Base-by-base conservation (phyloP, 2,888 invertebrate genomes). In the Gisinianus flammeolus region DNA sequence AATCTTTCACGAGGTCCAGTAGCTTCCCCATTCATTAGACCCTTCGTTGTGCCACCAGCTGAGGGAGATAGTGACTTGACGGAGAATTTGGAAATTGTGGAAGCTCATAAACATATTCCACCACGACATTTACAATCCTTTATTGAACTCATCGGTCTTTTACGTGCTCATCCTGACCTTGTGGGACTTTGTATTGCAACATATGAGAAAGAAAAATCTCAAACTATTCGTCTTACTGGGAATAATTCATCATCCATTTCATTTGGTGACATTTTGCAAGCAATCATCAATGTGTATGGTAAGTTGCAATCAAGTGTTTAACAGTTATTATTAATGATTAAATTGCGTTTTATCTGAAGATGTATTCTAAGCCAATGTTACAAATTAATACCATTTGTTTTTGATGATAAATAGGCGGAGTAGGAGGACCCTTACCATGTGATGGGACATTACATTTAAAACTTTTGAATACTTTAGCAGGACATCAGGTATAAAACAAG, bases 281-380 rank as follows among this genome's bases (percentile, higher is more conserved):
- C 81, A 22, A 72, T 83, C 19, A 78, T 84, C n/a, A 83, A 84
- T 75, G 66, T 84, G 56, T 84, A 83, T 71, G 84, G 84, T 83
- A 26, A 68, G 70, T 64, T 70, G 35, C 6, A 8, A 8, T 35
- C n/a, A n/a, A n/a, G n/a, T n/a, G n/a, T n/a, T n/a, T n/a, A n/a
- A n/a, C n/a, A n/a, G n/a, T n/a, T n/a, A n/a, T n/a, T n/a, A n/a
- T n/a, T n/a, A n/a, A n/a, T n/a, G 10, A 56, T n/a, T 56, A 56
- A 19, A 26, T 8, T 62, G 2, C 26, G 26, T 62, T 24, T 62
- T 24, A 24, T 5, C n/a, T 24, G 4, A 8, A 35, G 5, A 35
- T 35, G 12, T 35, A 35, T 35, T 8, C 67, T 67, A 67, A 16
- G 31, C 58, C 58, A n/a, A 66, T 26, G 5, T 69, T 44, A 52